These are phyloP conservation scores for Drepana falcataria DNA, from an alignment of 2,888 invertebrate species.

Conservation along the genomic window DNA sequence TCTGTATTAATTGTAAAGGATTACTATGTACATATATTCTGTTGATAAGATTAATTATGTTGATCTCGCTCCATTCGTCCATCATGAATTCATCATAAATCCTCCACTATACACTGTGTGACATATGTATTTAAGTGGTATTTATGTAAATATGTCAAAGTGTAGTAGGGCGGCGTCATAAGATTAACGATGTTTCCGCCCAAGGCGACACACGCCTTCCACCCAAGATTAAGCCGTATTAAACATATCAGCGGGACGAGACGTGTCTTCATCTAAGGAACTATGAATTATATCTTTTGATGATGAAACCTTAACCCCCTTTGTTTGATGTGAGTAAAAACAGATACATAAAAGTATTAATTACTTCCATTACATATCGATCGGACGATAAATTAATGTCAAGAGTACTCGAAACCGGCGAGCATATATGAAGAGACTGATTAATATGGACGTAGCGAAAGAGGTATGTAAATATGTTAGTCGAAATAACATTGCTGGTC, in stretches of 20 bases:
- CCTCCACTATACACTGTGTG: slow-evolving; percentile 14
- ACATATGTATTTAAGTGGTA: slow-evolving; percentile 38
- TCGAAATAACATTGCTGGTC: no score
- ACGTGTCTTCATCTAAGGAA: not conserved
- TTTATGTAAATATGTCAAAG: slow-evolving; percentile 48
- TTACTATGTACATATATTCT: not conserved
- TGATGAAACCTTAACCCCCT: not conserved
- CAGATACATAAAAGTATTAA: not conserved
- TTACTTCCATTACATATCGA: not conserved
- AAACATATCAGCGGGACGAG: slow-evolving; percentile 9
- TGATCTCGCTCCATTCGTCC: not conserved
- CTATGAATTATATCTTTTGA: not conserved
- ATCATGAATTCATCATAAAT: slow-evolving; percentile 21
- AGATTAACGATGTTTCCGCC: slow-evolving; percentile 45
- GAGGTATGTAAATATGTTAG: no score
- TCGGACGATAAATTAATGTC: no score
- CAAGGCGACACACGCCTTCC: slow-evolving; percentile 27
- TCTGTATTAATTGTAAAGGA: no score
- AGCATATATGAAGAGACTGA: no score
- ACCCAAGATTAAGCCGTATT: slow-evolving; percentile 19
- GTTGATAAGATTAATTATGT: not conserved
- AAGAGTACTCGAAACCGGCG: no score
- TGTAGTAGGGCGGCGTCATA: slow-evolving; percentile 38
- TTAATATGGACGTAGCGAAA: no score
- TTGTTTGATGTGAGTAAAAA: not conserved